These are phyloP conservation scores for Lipophrys pholis DNA, from an alignment of 2,113 vertebrate species.

Conservation along the genomic window DNA sequence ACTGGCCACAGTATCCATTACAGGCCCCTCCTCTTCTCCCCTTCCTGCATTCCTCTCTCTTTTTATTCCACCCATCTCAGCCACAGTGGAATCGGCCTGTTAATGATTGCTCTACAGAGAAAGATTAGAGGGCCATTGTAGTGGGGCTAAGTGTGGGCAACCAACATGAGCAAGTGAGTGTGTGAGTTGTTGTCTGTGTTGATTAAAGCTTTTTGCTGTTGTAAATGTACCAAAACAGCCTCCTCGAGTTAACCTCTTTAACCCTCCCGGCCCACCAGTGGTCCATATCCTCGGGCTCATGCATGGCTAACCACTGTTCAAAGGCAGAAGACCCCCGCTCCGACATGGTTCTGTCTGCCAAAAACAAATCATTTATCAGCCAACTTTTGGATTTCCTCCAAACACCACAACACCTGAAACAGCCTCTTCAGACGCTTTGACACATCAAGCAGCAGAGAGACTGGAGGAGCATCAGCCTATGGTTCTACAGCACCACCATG, in stretches of 20 bases:
- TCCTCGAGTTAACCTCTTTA: slow-evolving; percentile 33
- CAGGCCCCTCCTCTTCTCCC: slow-evolving; percentile 57
- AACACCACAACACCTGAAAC: too few species aligned
- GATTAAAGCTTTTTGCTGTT: slow-evolving; percentile 48
- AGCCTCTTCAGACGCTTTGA: too few species aligned
- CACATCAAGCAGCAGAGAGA: too few species aligned
- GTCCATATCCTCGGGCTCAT: slow-evolving; percentile 8
- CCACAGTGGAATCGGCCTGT: slow-evolving; percentile 76
- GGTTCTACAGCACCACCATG: too few species aligned
- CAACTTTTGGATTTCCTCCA: too few species aligned
- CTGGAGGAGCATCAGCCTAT: too few species aligned
- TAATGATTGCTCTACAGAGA: slow-evolving; percentile 79
- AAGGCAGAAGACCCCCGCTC: not conserved
- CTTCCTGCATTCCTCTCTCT: slow-evolving; percentile 55
- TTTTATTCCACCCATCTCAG: slow-evolving; percentile 73
- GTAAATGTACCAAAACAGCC: slow-evolving; percentile 25
- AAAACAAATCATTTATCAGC: not conserved
- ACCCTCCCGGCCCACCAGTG: slow-evolving; percentile 30
- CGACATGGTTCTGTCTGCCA: not conserved
- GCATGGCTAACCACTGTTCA: not conserved
- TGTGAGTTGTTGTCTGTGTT: slow-evolving; percentile 54
- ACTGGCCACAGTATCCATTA: slow-evolving; percentile 86
- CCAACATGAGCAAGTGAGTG: slow-evolving; percentile 41
- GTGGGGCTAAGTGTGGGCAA: slow-evolving; percentile 39
- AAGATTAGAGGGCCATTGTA: slow-evolving; percentile 72